A percentile compares a stretch with the other conserved stretches of the same genome.
These are phyloP conservation scores for Protaetia brevitarsis DNA, from an alignment of 1,140 invertebrate genomes.

Conservation along the genomic window DNA sequence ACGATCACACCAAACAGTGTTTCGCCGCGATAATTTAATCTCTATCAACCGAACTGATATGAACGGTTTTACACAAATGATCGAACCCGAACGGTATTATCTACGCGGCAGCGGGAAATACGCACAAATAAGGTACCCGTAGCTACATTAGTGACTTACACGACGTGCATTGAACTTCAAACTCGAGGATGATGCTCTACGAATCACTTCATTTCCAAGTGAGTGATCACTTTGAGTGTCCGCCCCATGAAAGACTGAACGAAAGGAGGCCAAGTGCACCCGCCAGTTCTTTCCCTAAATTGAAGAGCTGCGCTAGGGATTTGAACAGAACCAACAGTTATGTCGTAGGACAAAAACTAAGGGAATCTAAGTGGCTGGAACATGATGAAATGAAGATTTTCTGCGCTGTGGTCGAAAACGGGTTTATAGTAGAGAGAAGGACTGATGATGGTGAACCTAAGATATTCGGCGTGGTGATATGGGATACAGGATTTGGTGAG, in stretches of 20 bases:
- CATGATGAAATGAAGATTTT: slow-evolving; percentile 63
- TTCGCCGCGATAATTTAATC: too few relatives aligned
- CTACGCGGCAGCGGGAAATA: background rate
- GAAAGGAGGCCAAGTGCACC: slow-evolving; percentile 10
- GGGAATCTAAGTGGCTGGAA: slow-evolving; percentile 67
- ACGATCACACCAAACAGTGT: background rate
- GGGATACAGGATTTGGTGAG: slow-evolving; percentile 65
- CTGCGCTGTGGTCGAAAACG: slow-evolving; percentile 64
- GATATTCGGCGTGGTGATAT: slow-evolving; percentile 60
- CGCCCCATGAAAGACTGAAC: background rate
- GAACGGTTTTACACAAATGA: background rate
- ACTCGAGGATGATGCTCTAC: slow-evolving; percentile 30
- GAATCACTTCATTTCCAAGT: slow-evolving; percentile 31
- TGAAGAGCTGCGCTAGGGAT: slow-evolving; percentile 1
- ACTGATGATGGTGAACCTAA: slow-evolving; percentile 46
- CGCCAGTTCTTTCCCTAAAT: background rate
- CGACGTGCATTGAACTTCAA: background rate
- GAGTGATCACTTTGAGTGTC: slow-evolving; percentile 21
- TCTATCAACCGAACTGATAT: background rate
- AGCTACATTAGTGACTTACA: too few relatives aligned
- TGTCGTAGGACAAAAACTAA: slow-evolving; percentile 63
- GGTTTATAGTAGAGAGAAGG: slow-evolving; percentile 62
- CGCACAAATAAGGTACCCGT: too few relatives aligned
- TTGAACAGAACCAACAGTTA: slow-evolving; percentile 56
- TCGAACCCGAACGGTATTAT: background rate